Evolutionary conservation across 1,140 invertebrate genomes (phyloP), one percentile per base, ranked within the genome.

Genomic region (Pentalonia nigronervosa): DNA sequence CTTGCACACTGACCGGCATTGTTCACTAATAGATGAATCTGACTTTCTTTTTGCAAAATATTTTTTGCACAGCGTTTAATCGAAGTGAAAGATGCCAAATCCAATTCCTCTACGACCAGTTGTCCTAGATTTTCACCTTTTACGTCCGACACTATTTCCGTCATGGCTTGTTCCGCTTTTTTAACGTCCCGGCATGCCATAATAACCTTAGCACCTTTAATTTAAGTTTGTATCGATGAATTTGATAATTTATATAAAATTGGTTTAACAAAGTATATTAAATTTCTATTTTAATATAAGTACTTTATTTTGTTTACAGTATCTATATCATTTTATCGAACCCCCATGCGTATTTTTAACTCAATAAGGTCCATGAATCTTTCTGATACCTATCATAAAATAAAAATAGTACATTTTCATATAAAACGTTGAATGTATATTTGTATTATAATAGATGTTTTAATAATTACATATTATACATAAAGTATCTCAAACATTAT

Each of bases 1-100:
- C 30, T 2, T 41, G 41, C 41, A 76, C 60, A 86, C 93, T 93
- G 91, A 95, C 96, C 98, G 88, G 98, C 98, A 95, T 98, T 98
- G 94, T 98, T 98, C n/a, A 98, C 96, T 7, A 98, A 95, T 56
- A 98, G 95, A 94, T 98, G 96, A 81, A 98, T 96, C 94, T 96
- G 95, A 56, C 96, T 93, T 95, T 97, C 96, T 0, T 95, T 96
- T 20, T 96, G 95, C 30, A 96, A 94, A 3, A 98, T 95, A 48
- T 96, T 95, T 87, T 96, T 95, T 25, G 97, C 97, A 95, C 97
- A 98, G 94, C 96, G 95, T 94, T 96, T 95, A 0, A 98, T 96
- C 45, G 97, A 98, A 50, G 96, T 95, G 21, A 98, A 95, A 25
- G 97, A 98, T 7, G 96, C 95, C 0, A 98, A 95, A 95, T 98